Percentiles rank a stretch among this genome's conserved stretches.
Conservation (phyloP, 2,113 vertebrate species). For the Calyptomena viridis region DNA sequence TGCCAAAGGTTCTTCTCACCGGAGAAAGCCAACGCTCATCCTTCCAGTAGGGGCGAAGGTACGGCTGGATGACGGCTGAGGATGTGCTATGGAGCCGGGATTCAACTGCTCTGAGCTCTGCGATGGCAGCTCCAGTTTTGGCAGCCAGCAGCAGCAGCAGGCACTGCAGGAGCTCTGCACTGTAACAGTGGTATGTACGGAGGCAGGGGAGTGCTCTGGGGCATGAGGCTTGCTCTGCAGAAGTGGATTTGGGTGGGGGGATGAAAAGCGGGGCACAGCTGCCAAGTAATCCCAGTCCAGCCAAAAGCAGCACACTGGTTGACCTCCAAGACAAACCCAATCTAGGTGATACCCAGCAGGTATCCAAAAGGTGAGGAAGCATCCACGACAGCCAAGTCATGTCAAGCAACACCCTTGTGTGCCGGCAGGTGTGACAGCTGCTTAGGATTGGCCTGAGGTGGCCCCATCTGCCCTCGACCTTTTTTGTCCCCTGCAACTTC, state of each 20-base stretch:
- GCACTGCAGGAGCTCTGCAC: slow-evolving; percentile 83
- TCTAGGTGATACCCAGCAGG: not conserved
- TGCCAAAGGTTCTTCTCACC: not conserved
- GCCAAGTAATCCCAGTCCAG: not conserved
- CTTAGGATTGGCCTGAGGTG: not conserved
- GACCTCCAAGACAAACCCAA: not conserved
- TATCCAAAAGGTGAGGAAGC: not conserved
- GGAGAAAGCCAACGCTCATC: not conserved
- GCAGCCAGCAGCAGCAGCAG: slow-evolving; percentile 65
- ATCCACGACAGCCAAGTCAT: not conserved
- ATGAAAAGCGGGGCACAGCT: not conserved
- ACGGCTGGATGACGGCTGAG: slow-evolving; percentile 22
- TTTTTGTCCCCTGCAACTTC: not conserved
- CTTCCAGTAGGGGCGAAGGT: not conserved
- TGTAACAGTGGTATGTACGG: slow-evolving; percentile 75
- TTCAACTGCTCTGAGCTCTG: slow-evolving; percentile 90
- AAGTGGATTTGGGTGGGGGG: not conserved
- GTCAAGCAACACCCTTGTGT: not conserved
- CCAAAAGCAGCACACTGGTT: not conserved
- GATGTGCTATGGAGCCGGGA: slow-evolving; percentile 82
- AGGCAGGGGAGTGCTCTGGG: not conserved
- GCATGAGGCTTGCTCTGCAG: not conserved
- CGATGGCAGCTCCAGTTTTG: slow-evolving; percentile 71
- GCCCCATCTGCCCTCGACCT: not conserved
- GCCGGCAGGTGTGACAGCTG: fast-evolving